These are phyloP conservation scores for Laterallus jamaicensis DNA, from an alignment of 2,113 vertebrate genomes.

Conservation along the genomic window DNA sequence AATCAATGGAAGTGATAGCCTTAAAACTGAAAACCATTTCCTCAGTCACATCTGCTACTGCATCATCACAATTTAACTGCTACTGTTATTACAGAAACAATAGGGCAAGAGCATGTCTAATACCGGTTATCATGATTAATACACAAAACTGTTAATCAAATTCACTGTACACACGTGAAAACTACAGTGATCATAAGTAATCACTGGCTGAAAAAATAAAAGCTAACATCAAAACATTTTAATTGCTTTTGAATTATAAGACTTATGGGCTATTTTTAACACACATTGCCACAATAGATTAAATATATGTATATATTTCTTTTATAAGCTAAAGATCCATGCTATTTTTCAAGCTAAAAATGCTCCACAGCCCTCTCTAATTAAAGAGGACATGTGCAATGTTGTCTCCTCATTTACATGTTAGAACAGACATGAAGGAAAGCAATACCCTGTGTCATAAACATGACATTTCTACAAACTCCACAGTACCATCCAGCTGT, in stretches of 20 bases:
- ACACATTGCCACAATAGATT: background rate
- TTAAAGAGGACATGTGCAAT: background rate
- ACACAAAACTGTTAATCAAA: background rate
- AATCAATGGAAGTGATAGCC: background rate
- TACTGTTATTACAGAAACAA: background rate
- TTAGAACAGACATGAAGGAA: background rate
- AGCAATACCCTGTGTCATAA: background rate
- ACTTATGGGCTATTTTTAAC: background rate
- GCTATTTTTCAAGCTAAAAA: background rate
- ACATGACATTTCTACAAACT: accelerated
- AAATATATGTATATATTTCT: background rate
- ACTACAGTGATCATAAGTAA: background rate
- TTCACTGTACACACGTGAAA: background rate
- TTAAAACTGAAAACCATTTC: background rate
- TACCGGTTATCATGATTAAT: background rate
- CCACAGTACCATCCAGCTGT: background rate
- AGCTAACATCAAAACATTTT: background rate
- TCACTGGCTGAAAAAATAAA: background rate
- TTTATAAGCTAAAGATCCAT: background rate
- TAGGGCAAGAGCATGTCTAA: background rate
- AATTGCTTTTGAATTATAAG: background rate
- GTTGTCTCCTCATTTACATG: background rate
- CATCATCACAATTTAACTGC: background rate
- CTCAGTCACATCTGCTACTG: background rate
- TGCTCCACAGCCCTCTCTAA: background rate